These are phyloP conservation scores for Drosophila busckii DNA, from an alignment of 1,140 invertebrate genomes.

Conservation along the genomic window DNA sequence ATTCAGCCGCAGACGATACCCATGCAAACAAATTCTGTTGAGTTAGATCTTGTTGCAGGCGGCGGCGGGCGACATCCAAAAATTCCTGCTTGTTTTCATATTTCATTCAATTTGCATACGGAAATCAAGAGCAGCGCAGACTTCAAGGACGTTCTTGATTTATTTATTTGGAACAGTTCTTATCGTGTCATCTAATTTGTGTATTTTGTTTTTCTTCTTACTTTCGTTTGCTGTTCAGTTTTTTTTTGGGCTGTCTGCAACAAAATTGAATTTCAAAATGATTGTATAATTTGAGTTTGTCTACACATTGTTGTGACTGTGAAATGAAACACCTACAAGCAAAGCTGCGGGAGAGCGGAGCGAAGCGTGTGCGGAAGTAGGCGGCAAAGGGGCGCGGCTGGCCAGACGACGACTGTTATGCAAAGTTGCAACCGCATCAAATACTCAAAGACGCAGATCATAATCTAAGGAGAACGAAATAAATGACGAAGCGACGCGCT, in stretches of 20 bases:
- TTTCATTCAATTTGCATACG: constrained; percentile 63
- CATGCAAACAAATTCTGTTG: too few relatives aligned
- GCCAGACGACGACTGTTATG: constrained; percentile 66
- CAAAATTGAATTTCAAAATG: constrained; percentile 76
- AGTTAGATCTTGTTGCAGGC: too few relatives aligned
- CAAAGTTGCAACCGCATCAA: constrained; percentile 73
- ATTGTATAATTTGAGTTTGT: constrained; percentile 77
- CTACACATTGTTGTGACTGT: constrained; percentile 62
- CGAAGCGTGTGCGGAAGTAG: neutral
- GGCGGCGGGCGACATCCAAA: too few relatives aligned
- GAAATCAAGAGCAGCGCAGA: constrained; percentile 69
- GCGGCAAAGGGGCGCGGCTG: neutral
- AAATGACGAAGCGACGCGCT: constrained; percentile 36
- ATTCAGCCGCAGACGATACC: too few relatives aligned
- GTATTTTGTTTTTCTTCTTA: constrained; percentile 9
- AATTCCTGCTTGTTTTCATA: constrained; percentile 13
- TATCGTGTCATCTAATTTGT: constrained; percentile 25
- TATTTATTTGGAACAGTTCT: constrained; percentile 63
- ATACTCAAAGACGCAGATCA: constrained; percentile 35
- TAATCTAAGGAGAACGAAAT: constrained; percentile 26
- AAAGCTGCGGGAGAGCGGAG: neutral
- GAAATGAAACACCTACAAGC: constrained; percentile 46
- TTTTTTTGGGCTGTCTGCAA: constrained; percentile 55
- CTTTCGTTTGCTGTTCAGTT: constrained; percentile 8
- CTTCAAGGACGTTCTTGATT: constrained; percentile 73